Evolutionary conservation across 2,888 invertebrate species (phyloP).

Genomic region (Andrena haemorrhoa): DNA sequence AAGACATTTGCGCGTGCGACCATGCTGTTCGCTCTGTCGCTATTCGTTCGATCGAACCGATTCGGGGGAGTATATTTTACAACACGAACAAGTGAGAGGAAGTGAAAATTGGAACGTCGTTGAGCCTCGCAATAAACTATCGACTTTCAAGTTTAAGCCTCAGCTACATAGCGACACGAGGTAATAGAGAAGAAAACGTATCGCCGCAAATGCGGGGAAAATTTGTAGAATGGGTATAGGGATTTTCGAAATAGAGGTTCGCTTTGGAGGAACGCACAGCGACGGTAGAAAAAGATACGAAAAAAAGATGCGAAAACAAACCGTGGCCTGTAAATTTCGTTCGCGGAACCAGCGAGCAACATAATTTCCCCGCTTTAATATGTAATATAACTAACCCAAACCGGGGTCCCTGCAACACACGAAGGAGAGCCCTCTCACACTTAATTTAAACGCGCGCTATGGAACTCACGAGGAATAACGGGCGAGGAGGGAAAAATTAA

Average conservation of each 20-base stretch:
- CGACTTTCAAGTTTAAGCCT: not conserved
- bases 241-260: slow-evolving; percentile 22
- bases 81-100: not conserved
- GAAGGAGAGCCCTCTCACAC: slow-evolving; percentile 34
- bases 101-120: too few relatives aligned
- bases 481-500: not conserved
- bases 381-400: slow-evolving; percentile 69
- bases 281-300: not conserved
- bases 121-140: not conserved
- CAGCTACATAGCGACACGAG: not conserved
- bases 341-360: slow-evolving; percentile 34
- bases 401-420: not conserved
- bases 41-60: not conserved
- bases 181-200: not conserved
- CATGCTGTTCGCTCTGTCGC: not conserved
- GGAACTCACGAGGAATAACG: slow-evolving; percentile 35
- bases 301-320: slow-evolving; percentile 4
- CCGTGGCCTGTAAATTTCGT: slow-evolving; percentile 30
- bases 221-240: not conserved
- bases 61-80: not conserved
- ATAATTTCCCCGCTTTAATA: slow-evolving; percentile 77
- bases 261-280: slow-evolving; percentile 18
- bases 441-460: slow-evolving; percentile 53
- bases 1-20: not conserved
- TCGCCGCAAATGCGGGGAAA: not conserved